phyloP scores from a whole-genome alignment of 1,140 invertebrate species.

The Aphelenchoides besseyi region DNA sequence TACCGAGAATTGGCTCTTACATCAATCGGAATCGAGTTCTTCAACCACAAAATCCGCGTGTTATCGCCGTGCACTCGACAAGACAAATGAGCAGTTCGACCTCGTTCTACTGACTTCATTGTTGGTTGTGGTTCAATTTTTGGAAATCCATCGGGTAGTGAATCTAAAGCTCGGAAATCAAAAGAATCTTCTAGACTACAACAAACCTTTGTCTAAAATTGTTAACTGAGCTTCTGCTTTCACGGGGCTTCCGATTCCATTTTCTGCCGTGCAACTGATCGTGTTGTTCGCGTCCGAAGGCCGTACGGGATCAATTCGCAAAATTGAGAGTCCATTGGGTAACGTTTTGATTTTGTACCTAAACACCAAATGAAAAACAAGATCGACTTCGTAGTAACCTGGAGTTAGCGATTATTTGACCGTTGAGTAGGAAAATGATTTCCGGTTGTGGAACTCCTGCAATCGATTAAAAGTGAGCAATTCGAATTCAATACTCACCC shows the following conservation, averaged over 20 bases:
- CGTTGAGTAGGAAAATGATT: conserved; percentile 85
- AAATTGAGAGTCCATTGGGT: conserved; percentile 72
- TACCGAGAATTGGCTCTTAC: conserved; percentile 76
- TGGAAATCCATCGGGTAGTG: conserved; percentile 84
- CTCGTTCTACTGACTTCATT: conserved; percentile 86
- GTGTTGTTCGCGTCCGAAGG: conserved; percentile 77
- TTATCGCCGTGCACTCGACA: conserved; percentile 83
- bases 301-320: conserved; percentile 86
- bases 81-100: conserved; percentile 79
- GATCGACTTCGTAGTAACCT: conserved; percentile 64
- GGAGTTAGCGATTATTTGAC: conserved; percentile 74
- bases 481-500: too few relatives aligned
- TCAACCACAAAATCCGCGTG: conserved; percentile 81
- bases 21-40: conserved; percentile 82
- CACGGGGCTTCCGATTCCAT: conserved; percentile 88
- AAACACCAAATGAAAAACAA: conserved; percentile 49
- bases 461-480: too few relatives aligned
- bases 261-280: conserved; percentile 93
- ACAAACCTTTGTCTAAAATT: conserved; percentile 78
- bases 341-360: conserved; percentile 65
- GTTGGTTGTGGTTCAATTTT: conserved; percentile 78
- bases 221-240: conserved; percentile 78
- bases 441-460: conserved; percentile 78
- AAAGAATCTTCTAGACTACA: neutral
- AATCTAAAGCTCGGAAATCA: conserved; percentile 65